Conservation (phyloP, 2,888 invertebrate species). For the Uloborus plumipes region DNA sequence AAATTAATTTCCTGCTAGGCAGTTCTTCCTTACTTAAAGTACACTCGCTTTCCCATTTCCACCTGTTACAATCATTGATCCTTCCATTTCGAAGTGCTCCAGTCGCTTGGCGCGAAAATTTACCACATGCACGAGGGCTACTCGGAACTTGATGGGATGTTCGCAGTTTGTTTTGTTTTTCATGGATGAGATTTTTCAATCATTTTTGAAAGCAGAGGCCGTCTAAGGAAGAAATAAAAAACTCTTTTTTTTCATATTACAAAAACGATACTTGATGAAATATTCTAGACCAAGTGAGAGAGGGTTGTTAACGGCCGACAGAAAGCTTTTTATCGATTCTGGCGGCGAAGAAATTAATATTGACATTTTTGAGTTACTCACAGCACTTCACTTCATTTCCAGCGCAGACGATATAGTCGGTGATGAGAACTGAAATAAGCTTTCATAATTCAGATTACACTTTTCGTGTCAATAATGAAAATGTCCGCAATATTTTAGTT, state of each 20-base stretch:
- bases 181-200: conserved; percentile 31
- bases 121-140: conserved; percentile 47
- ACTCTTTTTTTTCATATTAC: conserved; percentile 10
- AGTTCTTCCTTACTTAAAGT: too few relatives aligned
- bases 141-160: conserved; percentile 37
- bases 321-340: conserved; percentile 32
- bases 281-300: conserved; percentile 10
- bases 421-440: too few relatives aligned
- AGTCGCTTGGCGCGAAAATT: conserved; percentile 44
- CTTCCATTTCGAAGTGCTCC: neutral
- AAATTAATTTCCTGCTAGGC: too few relatives aligned
- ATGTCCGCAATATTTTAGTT: too few relatives aligned
- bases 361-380: conserved; percentile 39
- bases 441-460: too few relatives aligned
- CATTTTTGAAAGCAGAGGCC: conserved; percentile 26
- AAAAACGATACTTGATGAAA: conserved; percentile 55
- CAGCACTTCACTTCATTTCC: too few relatives aligned
- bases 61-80: conserved; percentile 48
- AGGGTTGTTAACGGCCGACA: too few relatives aligned
- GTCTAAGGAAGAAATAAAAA: conserved; percentile 17
- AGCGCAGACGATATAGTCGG: too few relatives aligned
- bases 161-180: conserved; percentile 17
- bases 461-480: too few relatives aligned
- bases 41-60: neutral
- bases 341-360: conserved; percentile 30